Base-by-base conservation (phyloP, 2,888 invertebrate species). In the Macrophya alboannulata region DNA sequence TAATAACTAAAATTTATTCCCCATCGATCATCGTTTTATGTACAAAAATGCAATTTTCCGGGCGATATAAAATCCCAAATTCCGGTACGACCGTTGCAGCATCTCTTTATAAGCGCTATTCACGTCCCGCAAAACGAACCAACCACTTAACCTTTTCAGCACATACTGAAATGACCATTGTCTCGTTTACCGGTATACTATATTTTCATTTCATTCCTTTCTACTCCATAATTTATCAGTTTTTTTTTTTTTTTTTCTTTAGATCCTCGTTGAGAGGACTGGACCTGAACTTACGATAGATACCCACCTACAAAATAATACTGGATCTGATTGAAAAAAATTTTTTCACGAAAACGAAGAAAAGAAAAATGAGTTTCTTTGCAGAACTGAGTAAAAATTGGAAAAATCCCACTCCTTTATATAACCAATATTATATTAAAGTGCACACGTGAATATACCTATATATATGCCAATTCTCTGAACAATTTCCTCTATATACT, bases 401-500 rank as follows among this genome's bases (percentile, higher is more conserved):
- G 62, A 21, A 6, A 37, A 68, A 37, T 68, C n/a, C n/a, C n/a
- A n/a, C 15, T 68, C 15, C 15, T 37, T 17, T 37, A 31, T 15
- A 17, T 68, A 68, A 17, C 10, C 12, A 68, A n/a, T n/a, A n/a
- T n/a, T 17, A 37, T 15, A 12, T 37, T 37, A 45, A 43, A 45
- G 21, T 71, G 71, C 40, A 71, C 37, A 71, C 37, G 17, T 74
- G n/a, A 74, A 3, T 48, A 62, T 62, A 62, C n/a, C n/a, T 48
- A 62, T 62, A 12, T 21, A 62, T 62, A 62, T 62, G 3, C 40
- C 0, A 74, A 1, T 43, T n/a, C 37, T 15, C 17, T 25, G 68
- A 37, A 37, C 31, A 68, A 40, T 81, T 51, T n/a, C 5, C 81
- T 81, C 43, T 43, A n/a, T n/a, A n/a, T n/a, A 81, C 59, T 62